Evolutionary conservation across 1,140 invertebrate genomes (phyloP).

Genomic region (Chlorops oryzae): DNA sequence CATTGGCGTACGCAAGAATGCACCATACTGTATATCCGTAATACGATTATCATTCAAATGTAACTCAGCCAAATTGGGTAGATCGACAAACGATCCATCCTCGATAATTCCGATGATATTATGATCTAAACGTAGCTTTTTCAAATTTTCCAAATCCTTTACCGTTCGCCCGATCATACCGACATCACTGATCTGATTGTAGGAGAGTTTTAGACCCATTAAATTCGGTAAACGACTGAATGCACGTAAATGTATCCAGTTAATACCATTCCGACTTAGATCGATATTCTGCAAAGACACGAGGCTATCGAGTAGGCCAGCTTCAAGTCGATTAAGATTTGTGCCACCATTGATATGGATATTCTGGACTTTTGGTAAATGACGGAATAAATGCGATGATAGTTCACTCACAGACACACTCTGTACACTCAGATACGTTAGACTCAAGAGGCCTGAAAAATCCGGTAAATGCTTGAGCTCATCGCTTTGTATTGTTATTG

Average conservation of each 20-base stretch:
- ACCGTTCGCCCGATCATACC: conserved; percentile 69
- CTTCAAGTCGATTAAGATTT: conserved; percentile 60
- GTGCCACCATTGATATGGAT: conserved; percentile 66
- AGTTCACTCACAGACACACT: conserved; percentile 64
- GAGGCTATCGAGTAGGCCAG: conserved; percentile 66
- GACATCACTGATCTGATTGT: conserved; percentile 69
- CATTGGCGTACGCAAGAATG: conserved; percentile 69
- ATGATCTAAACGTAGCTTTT: conserved; percentile 61
- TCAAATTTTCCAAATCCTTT: conserved; percentile 65
- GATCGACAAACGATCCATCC: conserved; percentile 74
- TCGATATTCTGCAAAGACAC: conserved; percentile 68
- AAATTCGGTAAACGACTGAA: conserved; percentile 65
- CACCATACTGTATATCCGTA: conserved; percentile 65
- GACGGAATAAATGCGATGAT: conserved; percentile 63
- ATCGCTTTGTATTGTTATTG: conserved; percentile 71
- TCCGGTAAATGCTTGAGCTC: conserved; percentile 64
- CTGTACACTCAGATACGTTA: conserved; percentile 63
- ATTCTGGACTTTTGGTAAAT: conserved; percentile 66
- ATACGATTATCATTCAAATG: conserved; percentile 69
- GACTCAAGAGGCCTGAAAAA: conserved; percentile 58
- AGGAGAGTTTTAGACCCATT: conserved; percentile 62
- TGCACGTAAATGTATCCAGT: conserved; percentile 72
- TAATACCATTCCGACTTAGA: conserved; percentile 69
- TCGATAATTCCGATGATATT: conserved; percentile 65
- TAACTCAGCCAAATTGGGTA: conserved; percentile 63